Base-by-base conservation (phyloP, 2,888 invertebrate species). In the Aleiodes testaceus region DNA sequence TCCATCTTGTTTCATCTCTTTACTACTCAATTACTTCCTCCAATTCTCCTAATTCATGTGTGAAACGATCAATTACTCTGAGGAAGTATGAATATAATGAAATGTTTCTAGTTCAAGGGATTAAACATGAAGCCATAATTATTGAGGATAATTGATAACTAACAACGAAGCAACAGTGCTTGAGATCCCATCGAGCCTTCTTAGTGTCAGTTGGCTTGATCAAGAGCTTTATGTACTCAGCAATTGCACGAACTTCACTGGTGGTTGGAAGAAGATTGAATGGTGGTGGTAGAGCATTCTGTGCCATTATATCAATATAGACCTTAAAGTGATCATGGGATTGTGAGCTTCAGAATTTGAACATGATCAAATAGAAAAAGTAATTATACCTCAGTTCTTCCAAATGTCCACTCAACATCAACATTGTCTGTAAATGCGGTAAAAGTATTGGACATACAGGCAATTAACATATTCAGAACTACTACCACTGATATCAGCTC, bases 361-460 rank as follows among this genome's bases (percentile, higher is more conserved):
- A 63, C 14, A 18, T 14, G 9, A 52, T 20, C 30, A 22, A 55
- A 3, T 36, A 1, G 9, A 18, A 66, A 50, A 53, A 53, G 12
- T 61, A 66, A 69, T 44, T 11, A 69, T 77, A 87, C 87, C 83
- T 93, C 91, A 14, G 93, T 93, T 78, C 93, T 91, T 0, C 92
- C 93, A 81, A 93, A 94, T 22, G 92, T 93, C 94, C 94, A 94
- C 80, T 94, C 94, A 2, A 92, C 91, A 77, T 92, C 92, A 53
- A 92, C 89, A 80, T 92, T 92, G 75, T 92, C 91, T 16, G 89
- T 90, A 50, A 94, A 92, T 78, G 91, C 90, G 84, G 93, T 92
- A 81, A 93, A 93, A 0, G 93, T 93, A 77, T 93, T 92, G 1
- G 93, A 92, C 93, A 94, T 93, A 18, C 93, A 93, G n/a, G 94